Percentiles rank a stretch among this genome's conserved stretches.
Evolutionary conservation across 2,113 vertebrate genomes (phyloP).

Genomic region (Pomatostomus ruficeps): DNA sequence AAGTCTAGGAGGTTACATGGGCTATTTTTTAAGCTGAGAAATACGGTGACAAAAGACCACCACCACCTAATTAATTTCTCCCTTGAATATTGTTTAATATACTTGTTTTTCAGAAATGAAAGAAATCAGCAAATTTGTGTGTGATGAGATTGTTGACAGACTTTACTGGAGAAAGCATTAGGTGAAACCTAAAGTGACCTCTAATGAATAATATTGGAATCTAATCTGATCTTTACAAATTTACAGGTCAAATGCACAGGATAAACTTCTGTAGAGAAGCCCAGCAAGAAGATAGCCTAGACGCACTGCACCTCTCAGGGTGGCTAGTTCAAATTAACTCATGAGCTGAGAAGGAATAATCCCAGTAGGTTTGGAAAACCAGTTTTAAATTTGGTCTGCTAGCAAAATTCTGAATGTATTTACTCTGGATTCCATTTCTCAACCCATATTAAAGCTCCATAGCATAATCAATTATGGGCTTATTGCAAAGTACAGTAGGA

Average conservation of each 20-base stretch:
- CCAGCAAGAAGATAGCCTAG: conserved; percentile 25
- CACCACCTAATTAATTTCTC: background rate
- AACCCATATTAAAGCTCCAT: conserved; percentile 76
- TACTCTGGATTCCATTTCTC: conserved; percentile 75
- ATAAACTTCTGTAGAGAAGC: conserved; percentile 57
- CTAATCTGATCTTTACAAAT: conserved; percentile 60
- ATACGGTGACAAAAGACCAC: background rate
- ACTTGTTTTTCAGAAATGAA: background rate
- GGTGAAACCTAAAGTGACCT: background rate
- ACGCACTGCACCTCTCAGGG: conserved; percentile 42
- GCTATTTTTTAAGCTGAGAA: background rate
- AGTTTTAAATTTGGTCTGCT: conserved; percentile 77
- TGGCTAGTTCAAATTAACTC: conserved; percentile 69
- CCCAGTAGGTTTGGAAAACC: conserved; percentile 72
- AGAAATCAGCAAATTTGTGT: background rate
- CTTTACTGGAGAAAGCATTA: background rate
- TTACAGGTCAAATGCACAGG: conserved; percentile 53
- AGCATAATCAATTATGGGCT: conserved; percentile 79
- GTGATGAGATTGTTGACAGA: conserved; percentile 17
- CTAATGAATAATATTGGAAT: conserved; percentile 34
- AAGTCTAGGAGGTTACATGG: background rate
- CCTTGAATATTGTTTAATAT: background rate
- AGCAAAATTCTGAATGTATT: conserved; percentile 77
- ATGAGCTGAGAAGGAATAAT: conserved; percentile 71
- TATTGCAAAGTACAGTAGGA: conserved; percentile 77